Conservation (phyloP, 2,113 vertebrate genomes). For the Corythoichthys haematopterus region DNA sequence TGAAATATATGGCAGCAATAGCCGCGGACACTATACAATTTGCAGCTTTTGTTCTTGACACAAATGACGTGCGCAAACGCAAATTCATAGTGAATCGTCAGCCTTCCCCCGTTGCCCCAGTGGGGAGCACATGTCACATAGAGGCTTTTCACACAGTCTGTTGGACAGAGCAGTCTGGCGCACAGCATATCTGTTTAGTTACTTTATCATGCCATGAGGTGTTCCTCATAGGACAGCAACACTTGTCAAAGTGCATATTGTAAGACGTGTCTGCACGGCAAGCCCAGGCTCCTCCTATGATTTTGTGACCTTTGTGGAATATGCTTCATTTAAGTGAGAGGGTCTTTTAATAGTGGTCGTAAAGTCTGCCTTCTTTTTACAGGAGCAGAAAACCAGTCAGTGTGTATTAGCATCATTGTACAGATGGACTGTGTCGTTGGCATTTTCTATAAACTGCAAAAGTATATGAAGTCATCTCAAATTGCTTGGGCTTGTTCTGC, state of each 20-base stretch:
- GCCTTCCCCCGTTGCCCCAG: slow-evolving; percentile 42
- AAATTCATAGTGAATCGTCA: slow-evolving; percentile 50
- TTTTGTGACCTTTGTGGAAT: slow-evolving; percentile 57
- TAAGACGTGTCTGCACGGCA: slow-evolving; percentile 26
- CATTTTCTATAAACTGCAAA: slow-evolving; percentile 13
- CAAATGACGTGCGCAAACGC: slow-evolving; percentile 35
- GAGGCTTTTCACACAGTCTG: slow-evolving; percentile 60
- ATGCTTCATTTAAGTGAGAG: slow-evolving; percentile 40
- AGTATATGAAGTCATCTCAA: slow-evolving; percentile 20
- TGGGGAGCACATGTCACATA: slow-evolving; percentile 59
- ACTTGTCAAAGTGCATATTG: slow-evolving; percentile 59
- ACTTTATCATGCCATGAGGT: slow-evolving; percentile 58
- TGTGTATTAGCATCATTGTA: slow-evolving; percentile 27
- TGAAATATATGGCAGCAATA: not conserved
- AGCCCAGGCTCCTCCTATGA: slow-evolving; percentile 29
- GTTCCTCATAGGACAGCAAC: slow-evolving; percentile 59
- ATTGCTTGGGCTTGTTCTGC: slow-evolving; percentile 29
- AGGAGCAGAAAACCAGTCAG: slow-evolving; percentile 31
- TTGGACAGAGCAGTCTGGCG: slow-evolving; percentile 55
- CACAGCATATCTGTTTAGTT: slow-evolving; percentile 63
- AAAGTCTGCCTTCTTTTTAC: slow-evolving; percentile 27
- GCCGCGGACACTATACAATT: not conserved
- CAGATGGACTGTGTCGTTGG: not conserved
- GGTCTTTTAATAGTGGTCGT: slow-evolving; percentile 28
- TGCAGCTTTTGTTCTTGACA: slow-evolving; percentile 20